Percentiles rank a stretch among this genome's conserved stretches.
These are phyloP conservation scores for Itoplectis maculator DNA, from an alignment of 2,888 invertebrate genomes.

Conservation along the genomic window DNA sequence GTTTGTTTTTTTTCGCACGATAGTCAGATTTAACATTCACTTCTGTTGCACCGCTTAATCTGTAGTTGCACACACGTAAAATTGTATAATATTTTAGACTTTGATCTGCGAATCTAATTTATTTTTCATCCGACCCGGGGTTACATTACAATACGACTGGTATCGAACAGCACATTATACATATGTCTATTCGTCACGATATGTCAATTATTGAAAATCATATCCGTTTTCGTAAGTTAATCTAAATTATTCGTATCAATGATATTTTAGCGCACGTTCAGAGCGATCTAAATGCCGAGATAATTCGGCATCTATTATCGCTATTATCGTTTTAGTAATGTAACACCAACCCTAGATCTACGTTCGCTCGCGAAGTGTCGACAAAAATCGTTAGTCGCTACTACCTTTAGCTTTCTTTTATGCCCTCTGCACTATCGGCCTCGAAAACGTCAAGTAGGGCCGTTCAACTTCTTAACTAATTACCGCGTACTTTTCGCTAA, in stretches of 20 bases:
- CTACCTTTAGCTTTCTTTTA: constrained; percentile 21
- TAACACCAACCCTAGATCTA: constrained; percentile 35
- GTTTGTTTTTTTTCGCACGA: constrained; percentile 26
- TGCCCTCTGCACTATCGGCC: constrained; percentile 14
- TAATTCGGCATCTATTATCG: not conserved
- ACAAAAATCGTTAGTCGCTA: constrained; percentile 21
- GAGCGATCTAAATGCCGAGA: constrained; percentile 6
- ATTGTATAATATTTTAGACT: constrained; percentile 33
- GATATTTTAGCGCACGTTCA: constrained; percentile 23
- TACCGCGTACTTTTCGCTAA: constrained; percentile 8
- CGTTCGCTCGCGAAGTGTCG: constrained; percentile 26
- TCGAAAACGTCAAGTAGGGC: constrained; percentile 54
- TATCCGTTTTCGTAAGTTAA: constrained; percentile 16
- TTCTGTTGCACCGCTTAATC: constrained; percentile 40
- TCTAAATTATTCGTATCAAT: not conserved
- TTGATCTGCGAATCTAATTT: constrained; percentile 36
- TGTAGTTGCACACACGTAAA: constrained; percentile 51
- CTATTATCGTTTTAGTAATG: constrained; percentile 28
- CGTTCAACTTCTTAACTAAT: constrained; percentile 58
- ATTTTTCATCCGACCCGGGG: not conserved
- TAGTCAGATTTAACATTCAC: constrained; percentile 19
- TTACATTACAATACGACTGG: constrained; percentile 48
- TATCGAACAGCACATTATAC: constrained; percentile 62
- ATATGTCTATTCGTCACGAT: constrained; percentile 63
- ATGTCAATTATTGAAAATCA: constrained; percentile 67